Evolutionary conservation across 2,888 invertebrate species (phyloP), one percentile per base, ranked within the genome.

Genomic region (Heliconius ethilla): DNA sequence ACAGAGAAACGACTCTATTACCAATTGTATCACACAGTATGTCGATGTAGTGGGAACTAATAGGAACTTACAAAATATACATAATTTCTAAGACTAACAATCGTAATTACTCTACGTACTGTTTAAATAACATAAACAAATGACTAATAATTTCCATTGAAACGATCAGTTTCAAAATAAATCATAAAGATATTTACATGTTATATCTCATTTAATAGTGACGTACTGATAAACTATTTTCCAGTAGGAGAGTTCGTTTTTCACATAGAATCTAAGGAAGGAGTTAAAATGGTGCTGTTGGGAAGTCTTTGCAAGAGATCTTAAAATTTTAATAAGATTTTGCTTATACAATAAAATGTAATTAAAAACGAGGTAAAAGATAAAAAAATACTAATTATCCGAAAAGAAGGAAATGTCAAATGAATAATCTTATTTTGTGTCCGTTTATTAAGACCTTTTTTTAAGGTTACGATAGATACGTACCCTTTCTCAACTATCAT

Each of bases 111-210:
- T 69, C 51, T 59, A 75, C 67, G 63, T 65, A 76, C 76, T 55
- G 37, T 63, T 69, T 55, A 76, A 79, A 77, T 65, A 77, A 77
- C 70, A 79, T 67, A 70, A 78, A 76, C 76, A 78, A 78, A 78
- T 76, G 78, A 78, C 75, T 76, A 80, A 76, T 76, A 70, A 69
- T 67, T 78, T 75, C 55, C 59, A 70, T 80, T 76, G 80, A 78
- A 80, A 76, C 40, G 51, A 77, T 51, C 72, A 37, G 6, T 75
- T 77, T 70, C 27, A 55, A 66, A 75, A 37, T 40, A 72, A 29
- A 73, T 62, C n/a, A n/a, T 74, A 62, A 67, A 29, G 40, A 77
- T 62, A 62, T 76, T 66, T 66, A 76, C 51, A 27, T 74, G 25
- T 51, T 51, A 15, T 45, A 63, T 65, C 63, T 65, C 22, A 63